Conservation (phyloP, 2,113 vertebrate genomes). For the Seriola dumerili region DNA sequence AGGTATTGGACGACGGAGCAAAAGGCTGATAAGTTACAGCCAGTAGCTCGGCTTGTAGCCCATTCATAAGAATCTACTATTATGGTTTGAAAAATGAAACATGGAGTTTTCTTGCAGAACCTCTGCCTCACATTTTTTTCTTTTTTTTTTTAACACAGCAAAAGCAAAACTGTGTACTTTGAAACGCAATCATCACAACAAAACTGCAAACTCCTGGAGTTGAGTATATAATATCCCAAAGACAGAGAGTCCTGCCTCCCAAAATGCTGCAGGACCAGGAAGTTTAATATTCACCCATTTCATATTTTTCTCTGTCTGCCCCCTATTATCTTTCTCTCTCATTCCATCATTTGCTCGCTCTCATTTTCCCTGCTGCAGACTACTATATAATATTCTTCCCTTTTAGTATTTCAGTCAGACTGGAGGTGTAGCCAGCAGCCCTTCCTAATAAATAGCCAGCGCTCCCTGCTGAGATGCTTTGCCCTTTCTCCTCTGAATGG, state of each 20-base stretch:
- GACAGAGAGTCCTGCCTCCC: not conserved
- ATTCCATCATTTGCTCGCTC: conserved; percentile 23
- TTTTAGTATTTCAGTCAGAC: conserved; percentile 54
- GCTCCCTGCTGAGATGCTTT: conserved; percentile 54
- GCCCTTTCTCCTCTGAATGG: conserved; percentile 52
- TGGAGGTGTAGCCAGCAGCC: conserved; percentile 62
- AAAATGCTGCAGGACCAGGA: not conserved
- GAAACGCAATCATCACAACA: not conserved
- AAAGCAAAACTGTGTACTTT: not conserved
- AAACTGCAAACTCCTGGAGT: conserved; percentile 1
- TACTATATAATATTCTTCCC: conserved; percentile 30
- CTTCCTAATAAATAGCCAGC: conserved; percentile 63
- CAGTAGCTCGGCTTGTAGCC: no score
- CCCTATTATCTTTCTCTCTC: conserved; percentile 32
- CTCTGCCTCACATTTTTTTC: not conserved
- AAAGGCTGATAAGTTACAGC: no score
- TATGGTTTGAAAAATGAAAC: not conserved
- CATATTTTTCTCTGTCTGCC: conserved; percentile 23
- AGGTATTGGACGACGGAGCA: no score
- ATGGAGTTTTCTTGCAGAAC: not conserved
- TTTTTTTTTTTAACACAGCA: not conserved
- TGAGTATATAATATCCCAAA: not conserved
- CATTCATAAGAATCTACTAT: not conserved
- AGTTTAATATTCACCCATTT: conserved; percentile 41
- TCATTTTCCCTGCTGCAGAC: conserved; percentile 32